These are phyloP conservation scores for Muntiacus muntjak DNA, from an alignment of 2,113 vertebrate species.

Conservation along the genomic window DNA sequence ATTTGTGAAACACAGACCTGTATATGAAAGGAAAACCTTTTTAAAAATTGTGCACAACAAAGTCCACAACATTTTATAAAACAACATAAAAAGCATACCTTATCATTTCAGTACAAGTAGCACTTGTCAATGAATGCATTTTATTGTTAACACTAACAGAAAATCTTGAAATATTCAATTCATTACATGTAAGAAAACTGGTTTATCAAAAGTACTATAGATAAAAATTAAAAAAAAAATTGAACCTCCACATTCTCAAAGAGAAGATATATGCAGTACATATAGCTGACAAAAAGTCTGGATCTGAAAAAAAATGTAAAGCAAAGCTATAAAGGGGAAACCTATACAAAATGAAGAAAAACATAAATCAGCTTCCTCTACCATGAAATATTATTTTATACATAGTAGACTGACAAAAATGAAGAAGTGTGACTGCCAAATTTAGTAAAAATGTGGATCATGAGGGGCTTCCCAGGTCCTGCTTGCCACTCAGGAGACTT, in stretches of 20 bases:
- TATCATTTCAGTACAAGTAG: not conserved
- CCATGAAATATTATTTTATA: not conserved
- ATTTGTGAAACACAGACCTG: not conserved
- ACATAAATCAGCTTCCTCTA: not conserved
- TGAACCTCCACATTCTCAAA: not conserved
- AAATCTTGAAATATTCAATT: not conserved
- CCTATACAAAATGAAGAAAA: not conserved
- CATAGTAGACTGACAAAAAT: not conserved
- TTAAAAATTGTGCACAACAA: not conserved
- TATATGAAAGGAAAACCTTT: not conserved
- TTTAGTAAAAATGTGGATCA: not conserved
- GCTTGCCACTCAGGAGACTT: not conserved
- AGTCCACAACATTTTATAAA: not conserved
- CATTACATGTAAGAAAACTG: not conserved
- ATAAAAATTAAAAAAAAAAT: not conserved
- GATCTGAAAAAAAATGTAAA: not conserved
- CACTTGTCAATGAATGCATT: not conserved
- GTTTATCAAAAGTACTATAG: not conserved
- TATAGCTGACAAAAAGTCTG: not conserved
- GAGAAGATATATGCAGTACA: not conserved
- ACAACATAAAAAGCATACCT: not conserved
- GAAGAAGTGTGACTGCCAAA: not conserved
- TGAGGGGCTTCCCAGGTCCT: not conserved
- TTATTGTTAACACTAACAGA: not conserved
- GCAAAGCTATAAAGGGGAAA: not conserved